A percentile compares a stretch with the other conserved stretches of the same genome.
These are phyloP conservation scores for Steinernema feltiae DNA, from an alignment of 1,140 invertebrate species.

Conservation along the genomic window DNA sequence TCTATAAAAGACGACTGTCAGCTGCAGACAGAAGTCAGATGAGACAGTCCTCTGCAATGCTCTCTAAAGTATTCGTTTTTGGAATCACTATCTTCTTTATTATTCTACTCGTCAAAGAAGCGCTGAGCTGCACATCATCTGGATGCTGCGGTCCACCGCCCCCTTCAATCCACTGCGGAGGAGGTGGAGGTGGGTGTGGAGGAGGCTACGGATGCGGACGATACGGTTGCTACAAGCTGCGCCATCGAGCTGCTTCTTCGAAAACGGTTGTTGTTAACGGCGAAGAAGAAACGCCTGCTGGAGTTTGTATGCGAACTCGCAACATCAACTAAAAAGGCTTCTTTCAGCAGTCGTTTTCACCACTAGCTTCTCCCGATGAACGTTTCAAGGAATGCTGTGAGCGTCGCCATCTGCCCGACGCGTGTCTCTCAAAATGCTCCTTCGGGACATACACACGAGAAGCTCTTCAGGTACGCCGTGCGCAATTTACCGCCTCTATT, in stretches of 20 bases:
- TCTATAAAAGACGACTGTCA: neutral
- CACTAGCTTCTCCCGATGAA: constrained; percentile 37
- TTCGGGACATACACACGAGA: constrained; percentile 46
- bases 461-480: constrained; percentile 32
- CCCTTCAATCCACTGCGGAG: constrained; percentile 19
- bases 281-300: neutral
- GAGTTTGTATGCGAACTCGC: too few species aligned
- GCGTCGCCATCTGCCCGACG: constrained; percentile 44
- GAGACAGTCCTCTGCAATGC: too few species aligned
- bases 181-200: constrained; percentile 23
- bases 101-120: neutral
- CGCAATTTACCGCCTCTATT: neutral
- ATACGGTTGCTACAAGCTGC: constrained; percentile 36
- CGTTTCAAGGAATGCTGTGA: constrained; percentile 47
- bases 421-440: constrained; percentile 42
- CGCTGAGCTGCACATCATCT: neutral
- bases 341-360: neutral
- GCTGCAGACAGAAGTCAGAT: neutral
- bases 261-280: constrained; percentile 23
- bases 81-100: neutral
- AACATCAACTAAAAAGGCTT: neutral
- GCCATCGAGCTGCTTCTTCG: constrained; percentile 22
- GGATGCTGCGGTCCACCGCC: constrained; percentile 30
- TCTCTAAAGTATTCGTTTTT: too few species aligned
- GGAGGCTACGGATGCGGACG: constrained; percentile 20